These are phyloP conservation scores for Rhynchophorus ferrugineus DNA, from an alignment of 1,140 invertebrate species.

Conservation along the genomic window DNA sequence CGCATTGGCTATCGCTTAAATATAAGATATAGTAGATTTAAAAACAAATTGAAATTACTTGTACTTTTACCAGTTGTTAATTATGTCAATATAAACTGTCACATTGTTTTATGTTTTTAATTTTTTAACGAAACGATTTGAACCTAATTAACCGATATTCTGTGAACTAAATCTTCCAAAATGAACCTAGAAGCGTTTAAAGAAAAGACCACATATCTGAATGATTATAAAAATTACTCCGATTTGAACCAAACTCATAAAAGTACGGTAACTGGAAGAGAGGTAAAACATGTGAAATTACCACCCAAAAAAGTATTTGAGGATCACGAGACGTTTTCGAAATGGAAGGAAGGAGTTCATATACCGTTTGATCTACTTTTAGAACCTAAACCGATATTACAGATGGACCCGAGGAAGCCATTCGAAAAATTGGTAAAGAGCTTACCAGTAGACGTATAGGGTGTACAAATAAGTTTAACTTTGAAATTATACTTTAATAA, in stretches of 20 bases:
- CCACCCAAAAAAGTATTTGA: conserved; percentile 5
- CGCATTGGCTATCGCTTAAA: conserved; percentile 57
- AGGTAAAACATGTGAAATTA: conserved; percentile 10
- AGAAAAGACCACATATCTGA: conserved; percentile 29
- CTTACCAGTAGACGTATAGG: too few relatives aligned
- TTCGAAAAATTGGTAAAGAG: conserved; percentile 22
- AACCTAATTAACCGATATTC: too few relatives aligned
- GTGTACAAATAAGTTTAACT: too few relatives aligned
- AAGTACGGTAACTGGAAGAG: conserved; percentile 14
- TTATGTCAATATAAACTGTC: neutral
- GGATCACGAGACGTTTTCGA: conserved; percentile 32
- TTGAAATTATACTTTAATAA: too few relatives aligned
- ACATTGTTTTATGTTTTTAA: conserved; percentile 11
- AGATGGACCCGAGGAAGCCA: conserved; percentile 26
- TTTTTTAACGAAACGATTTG: too few relatives aligned
- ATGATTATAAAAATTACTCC: conserved; percentile 31
- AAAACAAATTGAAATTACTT: too few relatives aligned
- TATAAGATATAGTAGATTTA: too few relatives aligned
- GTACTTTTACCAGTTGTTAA: conserved; percentile 2
- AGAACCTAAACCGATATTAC: conserved; percentile 28
- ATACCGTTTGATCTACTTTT: conserved; percentile 33
- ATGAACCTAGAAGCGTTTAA: too few relatives aligned
- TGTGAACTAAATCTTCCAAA: too few relatives aligned
- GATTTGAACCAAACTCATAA: conserved; percentile 9
- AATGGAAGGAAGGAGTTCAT: conserved; percentile 26